Conservation (phyloP, 1,140 invertebrate species). For the Dysdera silvatica region DNA sequence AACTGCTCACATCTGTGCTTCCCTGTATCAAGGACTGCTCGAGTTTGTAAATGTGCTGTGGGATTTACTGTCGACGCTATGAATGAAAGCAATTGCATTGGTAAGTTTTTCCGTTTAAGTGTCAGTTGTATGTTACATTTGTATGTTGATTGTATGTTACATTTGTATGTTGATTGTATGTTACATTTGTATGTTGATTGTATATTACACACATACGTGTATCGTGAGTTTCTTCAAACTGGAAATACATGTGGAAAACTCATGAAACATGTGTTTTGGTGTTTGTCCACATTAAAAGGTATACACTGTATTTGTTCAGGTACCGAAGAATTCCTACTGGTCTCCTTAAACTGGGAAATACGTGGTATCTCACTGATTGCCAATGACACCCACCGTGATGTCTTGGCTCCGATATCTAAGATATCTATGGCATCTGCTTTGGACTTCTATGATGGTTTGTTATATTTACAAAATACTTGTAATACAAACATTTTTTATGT, state of each 20-base stretch:
- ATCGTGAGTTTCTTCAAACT: background rate
- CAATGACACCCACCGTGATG: constrained; percentile 41
- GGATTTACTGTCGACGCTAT: constrained; percentile 56
- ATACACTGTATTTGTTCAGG: constrained; percentile 16
- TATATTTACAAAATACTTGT: background rate
- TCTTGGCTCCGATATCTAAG: constrained; percentile 67
- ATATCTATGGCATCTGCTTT: constrained; percentile 65
- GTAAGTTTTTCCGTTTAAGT: constrained; percentile 35
- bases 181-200: background rate
- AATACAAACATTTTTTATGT: background rate
- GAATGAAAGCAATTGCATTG: constrained; percentile 48
- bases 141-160: constrained; percentile 33
- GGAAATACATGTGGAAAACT: too few species aligned
- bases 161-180: background rate
- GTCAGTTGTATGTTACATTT: constrained; percentile 6
- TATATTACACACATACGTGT: background rate
- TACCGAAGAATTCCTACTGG: constrained; percentile 62
- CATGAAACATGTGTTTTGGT: too few species aligned
- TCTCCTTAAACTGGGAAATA: constrained; percentile 65
- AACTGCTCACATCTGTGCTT: constrained; percentile 72
- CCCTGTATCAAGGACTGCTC: constrained; percentile 50
- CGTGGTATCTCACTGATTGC: constrained; percentile 56
- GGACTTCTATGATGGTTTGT: constrained; percentile 61
- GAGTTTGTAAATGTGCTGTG: constrained; percentile 64
- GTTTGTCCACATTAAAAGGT: too few species aligned